Conservation (phyloP, 2,888 invertebrate species). For the Cheilosia vernalis region DNA sequence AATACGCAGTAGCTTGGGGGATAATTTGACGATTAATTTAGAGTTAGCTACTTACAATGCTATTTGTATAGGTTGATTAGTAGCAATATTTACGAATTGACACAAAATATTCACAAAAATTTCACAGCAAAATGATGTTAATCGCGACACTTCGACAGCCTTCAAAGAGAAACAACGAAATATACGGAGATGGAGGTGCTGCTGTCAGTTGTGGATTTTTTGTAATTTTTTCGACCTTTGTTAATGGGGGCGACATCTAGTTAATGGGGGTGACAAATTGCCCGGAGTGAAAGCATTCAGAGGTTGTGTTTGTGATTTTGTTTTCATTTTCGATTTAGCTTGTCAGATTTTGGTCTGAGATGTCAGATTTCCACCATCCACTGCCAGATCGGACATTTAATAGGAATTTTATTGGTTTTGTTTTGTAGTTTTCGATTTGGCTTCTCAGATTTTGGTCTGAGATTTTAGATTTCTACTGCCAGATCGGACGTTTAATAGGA, state of each 20-base stretch:
- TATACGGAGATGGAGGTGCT: slow-evolving; percentile 70
- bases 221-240: slow-evolving; percentile 5
- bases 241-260: slow-evolving; percentile 33
- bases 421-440: too few relatives aligned
- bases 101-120: slow-evolving; percentile 56
- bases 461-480: too few relatives aligned
- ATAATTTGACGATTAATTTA: slow-evolving; percentile 25
- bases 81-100: slow-evolving; percentile 68
- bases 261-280: not conserved
- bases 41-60: slow-evolving; percentile 62
- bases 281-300: not conserved
- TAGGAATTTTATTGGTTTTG: too few relatives aligned
- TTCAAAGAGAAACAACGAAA: slow-evolving; percentile 73
- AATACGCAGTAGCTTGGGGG: slow-evolving; percentile 2
- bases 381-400: too few relatives aligned
- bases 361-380: too few relatives aligned
- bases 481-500: too few relatives aligned
- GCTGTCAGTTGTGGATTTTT: slow-evolving; percentile 70
- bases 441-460: too few relatives aligned
- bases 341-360: too few relatives aligned
- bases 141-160: slow-evolving; percentile 69
- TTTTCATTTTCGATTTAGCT: not conserved
- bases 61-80: slow-evolving; percentile 46
- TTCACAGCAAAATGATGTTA: slow-evolving; percentile 61
- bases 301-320: not conserved